Evolutionary conservation across 1,140 invertebrate genomes (phyloP), one percentile per base, ranked within the genome.

Genomic region (Tetramorium alpestre): DNA sequence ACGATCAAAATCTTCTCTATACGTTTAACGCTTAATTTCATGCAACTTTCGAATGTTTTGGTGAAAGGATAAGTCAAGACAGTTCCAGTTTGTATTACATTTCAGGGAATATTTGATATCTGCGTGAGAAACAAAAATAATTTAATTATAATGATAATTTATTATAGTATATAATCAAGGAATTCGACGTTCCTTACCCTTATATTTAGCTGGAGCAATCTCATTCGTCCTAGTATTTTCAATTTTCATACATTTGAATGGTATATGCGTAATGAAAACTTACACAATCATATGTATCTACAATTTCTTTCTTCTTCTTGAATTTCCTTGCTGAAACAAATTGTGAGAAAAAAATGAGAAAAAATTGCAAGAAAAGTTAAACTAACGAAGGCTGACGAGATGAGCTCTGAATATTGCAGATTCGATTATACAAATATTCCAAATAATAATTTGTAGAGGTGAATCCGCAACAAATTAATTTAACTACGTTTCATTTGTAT

Each of bases 1-100:
- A 96, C 75, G 97, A 98, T 91, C 96, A 96, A 85, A 97, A 97
- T 93, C 93, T 97, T 47, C 94, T 98, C 0, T 98, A 97, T 91
- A 97, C 96, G 49, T 98, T 98, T 93, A 94, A 92, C 6, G 70
- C 51, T 33, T 95, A 92, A 86, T 54, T 85, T 41, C 11, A 47
- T 47, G 47, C 47, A 72, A 25, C 60, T 88, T 78, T 16, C 11
- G n/a, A 54, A 60, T 22, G 0, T 75, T 67, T 56, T n/a, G 41
- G 4, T 47, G 0, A 11, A n/a, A 62, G 4, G 4, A 25, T 1
- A 1, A 60, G 56, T 18, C 0, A 2, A 62, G 65, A 22, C 58
- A 67, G n/a, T 58, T 58, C 13, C 2, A 73, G 28, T n/a, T 81
- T 3, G 0, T 54, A 58, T 81, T 41, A 58, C 22, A 72, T 28